Conservation (phyloP, 2,113 vertebrate genomes). For the Herpailurus yagouaroundi region DNA sequence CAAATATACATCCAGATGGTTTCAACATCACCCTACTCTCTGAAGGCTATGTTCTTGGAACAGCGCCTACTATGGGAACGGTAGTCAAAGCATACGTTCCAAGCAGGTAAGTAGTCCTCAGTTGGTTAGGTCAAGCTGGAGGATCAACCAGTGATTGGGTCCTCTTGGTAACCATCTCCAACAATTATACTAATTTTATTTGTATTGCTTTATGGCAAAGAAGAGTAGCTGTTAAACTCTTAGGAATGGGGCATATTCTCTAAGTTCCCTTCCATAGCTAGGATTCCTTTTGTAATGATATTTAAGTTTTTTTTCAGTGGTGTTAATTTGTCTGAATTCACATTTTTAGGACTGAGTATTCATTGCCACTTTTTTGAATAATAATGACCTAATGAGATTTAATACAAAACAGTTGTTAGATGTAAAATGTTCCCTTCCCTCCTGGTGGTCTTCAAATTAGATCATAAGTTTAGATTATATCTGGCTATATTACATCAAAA, state of each 20-base stretch:
- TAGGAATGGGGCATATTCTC: background rate
- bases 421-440: slow-evolving; percentile 63
- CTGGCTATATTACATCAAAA: slow-evolving; percentile 71
- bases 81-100: background rate
- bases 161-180: background rate
- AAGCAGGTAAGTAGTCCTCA: background rate
- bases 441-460: slow-evolving; percentile 80
- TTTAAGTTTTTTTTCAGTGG: background rate
- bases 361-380: slow-evolving; percentile 76
- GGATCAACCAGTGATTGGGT: background rate
- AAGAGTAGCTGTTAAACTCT: background rate
- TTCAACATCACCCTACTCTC: background rate
- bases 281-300: background rate
- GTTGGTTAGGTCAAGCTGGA: background rate
- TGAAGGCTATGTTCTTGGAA: background rate
- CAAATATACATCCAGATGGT: background rate
- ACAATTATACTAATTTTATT: slow-evolving; percentile 9
- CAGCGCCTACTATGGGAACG: background rate
- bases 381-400: slow-evolving; percentile 72
- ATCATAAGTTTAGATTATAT: slow-evolving; percentile 76
- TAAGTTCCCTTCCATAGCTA: background rate
- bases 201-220: background rate
- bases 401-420: slow-evolving; percentile 74
- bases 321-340: background rate
- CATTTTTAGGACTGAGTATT: slow-evolving; percentile 36